phyloP scores from a whole-genome alignment of 2,113 vertebrate species.

The Sardina pilchardus region DNA sequence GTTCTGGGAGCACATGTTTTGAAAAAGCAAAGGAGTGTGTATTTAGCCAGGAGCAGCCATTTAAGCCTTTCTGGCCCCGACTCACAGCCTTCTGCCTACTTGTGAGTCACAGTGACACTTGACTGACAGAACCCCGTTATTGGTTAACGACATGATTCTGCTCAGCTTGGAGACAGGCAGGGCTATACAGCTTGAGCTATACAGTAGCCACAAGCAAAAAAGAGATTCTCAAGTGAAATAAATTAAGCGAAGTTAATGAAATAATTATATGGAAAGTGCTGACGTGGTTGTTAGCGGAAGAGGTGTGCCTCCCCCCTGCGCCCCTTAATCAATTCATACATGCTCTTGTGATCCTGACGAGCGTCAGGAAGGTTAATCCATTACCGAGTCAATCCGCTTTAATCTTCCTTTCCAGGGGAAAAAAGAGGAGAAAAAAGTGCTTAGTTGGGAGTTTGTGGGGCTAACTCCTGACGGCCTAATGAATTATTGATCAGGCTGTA shows the following conservation, averaged over 20 bases:
- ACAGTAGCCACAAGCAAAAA: background rate
- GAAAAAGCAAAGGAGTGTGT: background rate
- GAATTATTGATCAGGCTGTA: conserved; percentile 76
- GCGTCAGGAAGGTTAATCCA: conserved; percentile 73
- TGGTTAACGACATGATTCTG: conserved; percentile 55
- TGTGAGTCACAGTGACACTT: conserved; percentile 48
- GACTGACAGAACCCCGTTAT: conserved; percentile 65
- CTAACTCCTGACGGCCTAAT: conserved; percentile 68
- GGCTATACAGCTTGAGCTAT: background rate
- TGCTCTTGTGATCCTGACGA: conserved; percentile 62
- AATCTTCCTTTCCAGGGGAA: conserved; percentile 69
- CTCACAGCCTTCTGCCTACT: background rate
- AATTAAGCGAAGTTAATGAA: conserved; percentile 5
- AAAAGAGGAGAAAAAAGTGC: conserved; percentile 60
- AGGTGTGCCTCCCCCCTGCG: conserved; percentile 32
- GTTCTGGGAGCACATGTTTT: background rate
- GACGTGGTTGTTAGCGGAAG: conserved; percentile 71
- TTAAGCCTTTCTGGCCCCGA: background rate
- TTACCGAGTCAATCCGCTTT: conserved; percentile 75
- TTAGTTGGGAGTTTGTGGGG: conserved; percentile 69
- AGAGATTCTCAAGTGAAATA: background rate
- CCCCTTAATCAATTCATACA: conserved; percentile 74
- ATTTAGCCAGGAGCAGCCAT: background rate
- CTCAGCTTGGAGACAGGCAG: background rate
- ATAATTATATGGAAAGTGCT: conserved; percentile 62